A percentile compares a stretch with the other conserved stretches of the same genome.
Evolutionary conservation across 2,888 invertebrate genomes (phyloP).

Genomic region (Ormyrus nitidulus): DNA sequence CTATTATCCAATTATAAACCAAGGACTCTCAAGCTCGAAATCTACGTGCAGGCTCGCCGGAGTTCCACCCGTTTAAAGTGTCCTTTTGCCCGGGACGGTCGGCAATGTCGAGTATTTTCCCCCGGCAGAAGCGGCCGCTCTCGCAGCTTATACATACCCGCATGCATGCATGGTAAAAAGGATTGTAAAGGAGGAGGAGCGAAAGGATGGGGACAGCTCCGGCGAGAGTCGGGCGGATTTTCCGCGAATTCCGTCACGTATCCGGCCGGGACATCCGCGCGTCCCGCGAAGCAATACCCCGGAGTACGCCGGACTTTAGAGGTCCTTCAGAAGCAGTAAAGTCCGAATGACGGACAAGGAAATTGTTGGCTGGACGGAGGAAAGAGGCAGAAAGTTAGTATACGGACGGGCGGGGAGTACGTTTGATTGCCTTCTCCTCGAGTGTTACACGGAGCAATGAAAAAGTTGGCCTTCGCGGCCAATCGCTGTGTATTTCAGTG

Average conservation of each 20-base stretch:
- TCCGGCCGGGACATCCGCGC: background rate
- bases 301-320: constrained; percentile 16
- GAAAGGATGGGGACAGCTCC: background rate
- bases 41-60: too few species aligned
- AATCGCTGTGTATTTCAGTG: too few species aligned
- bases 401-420: background rate
- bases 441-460: too few species aligned
- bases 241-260: constrained; percentile 34
- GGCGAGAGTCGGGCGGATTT: constrained; percentile 14
- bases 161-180: background rate
- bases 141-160: background rate
- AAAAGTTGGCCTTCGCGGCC: too few species aligned
- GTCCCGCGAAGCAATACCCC: constrained; percentile 27
- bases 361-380: background rate
- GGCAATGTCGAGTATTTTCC: background rate
- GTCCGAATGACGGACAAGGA: constrained; percentile 33
- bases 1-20: too few species aligned
- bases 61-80: background rate
- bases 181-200: background rate
- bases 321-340: constrained; percentile 34
- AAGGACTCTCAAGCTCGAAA: too few species aligned
- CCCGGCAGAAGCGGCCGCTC: background rate
- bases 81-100: too few species aligned
- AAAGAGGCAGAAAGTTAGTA: background rate
- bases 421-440: constrained; percentile 12